These are phyloP conservation scores for Spinibarbus caldwelli DNA, from an alignment of 2,797 vertebrate species.

Conservation along the genomic window DNA sequence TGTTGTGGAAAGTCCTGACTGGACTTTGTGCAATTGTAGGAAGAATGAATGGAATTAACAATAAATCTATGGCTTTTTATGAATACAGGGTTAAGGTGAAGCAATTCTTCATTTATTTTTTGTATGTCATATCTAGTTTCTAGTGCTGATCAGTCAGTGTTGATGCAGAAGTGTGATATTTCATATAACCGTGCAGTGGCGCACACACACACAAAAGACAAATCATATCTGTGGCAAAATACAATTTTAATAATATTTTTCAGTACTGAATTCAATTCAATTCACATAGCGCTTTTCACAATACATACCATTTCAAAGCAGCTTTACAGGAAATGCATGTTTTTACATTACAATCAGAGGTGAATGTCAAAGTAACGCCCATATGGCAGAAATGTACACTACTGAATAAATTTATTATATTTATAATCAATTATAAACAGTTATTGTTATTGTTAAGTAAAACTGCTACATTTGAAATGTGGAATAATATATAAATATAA, in stretches of 20 bases:
- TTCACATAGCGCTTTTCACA: not conserved
- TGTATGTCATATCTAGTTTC: not conserved
- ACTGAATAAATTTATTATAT: not conserved
- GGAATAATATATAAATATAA: not conserved
- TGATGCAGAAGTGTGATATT: not conserved
- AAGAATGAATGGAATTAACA: not conserved
- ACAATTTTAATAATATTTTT: not conserved
- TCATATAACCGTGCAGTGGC: not conserved
- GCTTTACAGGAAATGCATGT: not conserved
- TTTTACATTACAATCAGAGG: not conserved
- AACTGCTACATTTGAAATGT: not conserved
- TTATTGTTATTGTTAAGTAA: too few relatives aligned
- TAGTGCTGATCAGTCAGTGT: not conserved
- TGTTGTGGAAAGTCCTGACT: slow-evolving; percentile 15
- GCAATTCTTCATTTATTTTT: not conserved
- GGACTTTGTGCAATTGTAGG: slow-evolving; percentile 21
- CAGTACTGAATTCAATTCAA: not conserved
- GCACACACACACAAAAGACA: not conserved
- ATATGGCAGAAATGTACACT: not conserved
- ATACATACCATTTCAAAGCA: not conserved
- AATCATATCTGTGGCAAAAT: not conserved
- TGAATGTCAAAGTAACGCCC: not conserved
- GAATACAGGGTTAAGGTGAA: not conserved
- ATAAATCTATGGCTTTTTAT: not conserved
- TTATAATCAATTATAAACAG: not conserved